These are phyloP conservation scores for Brachionus asplanchnoidis DNA, from an alignment of 1,140 invertebrate species.

Conservation along the genomic window DNA sequence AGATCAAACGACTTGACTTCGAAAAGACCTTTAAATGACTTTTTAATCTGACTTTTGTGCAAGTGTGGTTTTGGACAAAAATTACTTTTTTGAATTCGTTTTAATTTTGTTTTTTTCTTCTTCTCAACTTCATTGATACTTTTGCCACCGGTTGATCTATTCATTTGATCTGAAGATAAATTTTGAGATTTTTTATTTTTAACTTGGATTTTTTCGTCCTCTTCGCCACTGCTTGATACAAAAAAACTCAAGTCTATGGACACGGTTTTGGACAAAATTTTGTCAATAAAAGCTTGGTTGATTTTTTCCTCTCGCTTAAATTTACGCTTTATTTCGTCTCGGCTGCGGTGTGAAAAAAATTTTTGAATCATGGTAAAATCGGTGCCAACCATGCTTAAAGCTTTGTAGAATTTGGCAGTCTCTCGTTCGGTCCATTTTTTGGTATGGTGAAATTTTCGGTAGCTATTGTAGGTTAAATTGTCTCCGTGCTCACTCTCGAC, in stretches of 20 bases:
- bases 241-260: conserved; percentile 31
- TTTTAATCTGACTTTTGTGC: not conserved
- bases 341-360: conserved; percentile 36
- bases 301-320: conserved; percentile 43
- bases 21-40: too few species aligned
- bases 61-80: too few species aligned
- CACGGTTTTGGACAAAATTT: conserved; percentile 28
- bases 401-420: conserved; percentile 41
- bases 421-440: conserved; percentile 33
- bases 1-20: too few species aligned
- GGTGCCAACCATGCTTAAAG: conserved; percentile 41
- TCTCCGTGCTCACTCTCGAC: conserved; percentile 1
- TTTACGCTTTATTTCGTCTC: conserved; percentile 42
- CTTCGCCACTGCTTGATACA: conserved; percentile 19
- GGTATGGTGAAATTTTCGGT: conserved; percentile 38
- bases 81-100: conserved; percentile 22
- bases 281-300: conserved; percentile 41
- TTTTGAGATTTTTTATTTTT: conserved; percentile 33
- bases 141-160: not conserved
- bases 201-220: not conserved
- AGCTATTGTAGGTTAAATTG: conserved; percentile 39
- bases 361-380: conserved; percentile 42
- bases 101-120: conserved; percentile 1
- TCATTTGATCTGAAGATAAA: not conserved
- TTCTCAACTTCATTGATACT: not conserved